phyloP scores from a whole-genome alignment of 2,888 invertebrate species.

The Acheta domesticus region DNA sequence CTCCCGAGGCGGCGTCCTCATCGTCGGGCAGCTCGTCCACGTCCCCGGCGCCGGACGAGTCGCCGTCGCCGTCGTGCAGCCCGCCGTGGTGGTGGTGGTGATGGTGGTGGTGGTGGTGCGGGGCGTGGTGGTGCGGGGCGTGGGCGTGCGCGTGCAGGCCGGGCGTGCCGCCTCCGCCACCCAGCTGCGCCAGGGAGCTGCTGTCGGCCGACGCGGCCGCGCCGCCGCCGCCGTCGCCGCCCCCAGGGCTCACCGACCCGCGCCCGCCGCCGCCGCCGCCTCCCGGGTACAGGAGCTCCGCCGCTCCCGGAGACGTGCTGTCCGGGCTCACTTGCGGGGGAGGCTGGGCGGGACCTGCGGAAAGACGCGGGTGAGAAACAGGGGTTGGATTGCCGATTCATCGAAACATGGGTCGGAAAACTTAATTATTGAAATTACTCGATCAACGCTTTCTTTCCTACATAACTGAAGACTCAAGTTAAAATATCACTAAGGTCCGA shows the following conservation, averaged over 20 bases:
- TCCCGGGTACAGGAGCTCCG: slow-evolving; percentile 3
- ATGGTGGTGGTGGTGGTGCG: slow-evolving; percentile 20
- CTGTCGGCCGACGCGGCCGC: slow-evolving; percentile 21
- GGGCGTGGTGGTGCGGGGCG: slow-evolving; percentile 24
- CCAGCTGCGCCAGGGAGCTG: slow-evolving; percentile 24
- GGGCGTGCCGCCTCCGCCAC: slow-evolving; percentile 28
- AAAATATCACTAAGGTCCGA: too few species aligned
- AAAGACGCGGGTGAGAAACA: neutral
- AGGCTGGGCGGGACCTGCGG: neutral
- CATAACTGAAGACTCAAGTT: too few species aligned
- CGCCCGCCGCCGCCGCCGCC: neutral
- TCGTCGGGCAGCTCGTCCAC: neutral
- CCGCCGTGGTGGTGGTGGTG: slow-evolving; percentile 22
- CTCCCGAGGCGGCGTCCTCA: slow-evolving; percentile 19
- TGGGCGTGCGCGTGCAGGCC: slow-evolving; percentile 37
- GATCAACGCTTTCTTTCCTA: too few species aligned
- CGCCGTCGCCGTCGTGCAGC: slow-evolving; percentile 20
- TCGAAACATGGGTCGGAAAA: too few species aligned
- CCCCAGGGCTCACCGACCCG: neutral
- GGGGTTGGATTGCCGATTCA: neutral
- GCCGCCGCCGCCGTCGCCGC: slow-evolving; percentile 25
- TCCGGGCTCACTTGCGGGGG: slow-evolving; percentile 69
- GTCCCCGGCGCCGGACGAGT: slow-evolving; percentile 30
- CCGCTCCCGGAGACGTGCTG: slow-evolving; percentile 48
- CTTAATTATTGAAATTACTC: too few species aligned